phyloP scores from a whole-genome alignment of 2,113 vertebrate genomes.

The Crotalus tigris region DNA sequence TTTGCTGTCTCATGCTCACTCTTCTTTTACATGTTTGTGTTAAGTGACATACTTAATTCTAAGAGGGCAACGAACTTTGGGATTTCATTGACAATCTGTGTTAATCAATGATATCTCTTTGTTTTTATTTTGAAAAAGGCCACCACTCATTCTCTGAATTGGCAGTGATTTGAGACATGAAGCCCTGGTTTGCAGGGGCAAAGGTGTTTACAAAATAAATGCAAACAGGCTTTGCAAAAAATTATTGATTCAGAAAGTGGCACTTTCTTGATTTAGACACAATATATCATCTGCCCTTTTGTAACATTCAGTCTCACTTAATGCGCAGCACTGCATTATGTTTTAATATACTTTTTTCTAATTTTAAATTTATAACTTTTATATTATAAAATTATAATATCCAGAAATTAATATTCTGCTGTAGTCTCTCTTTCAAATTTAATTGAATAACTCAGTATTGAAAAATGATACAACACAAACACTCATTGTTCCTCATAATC shows the following conservation, averaged over 20 bases:
- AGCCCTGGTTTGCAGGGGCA: not conserved
- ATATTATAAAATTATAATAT: not conserved
- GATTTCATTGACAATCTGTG: not conserved
- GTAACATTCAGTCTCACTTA: slow-evolving; percentile 65
- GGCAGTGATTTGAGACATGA: not conserved
- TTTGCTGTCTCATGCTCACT: not conserved
- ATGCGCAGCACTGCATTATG: slow-evolving; percentile 51
- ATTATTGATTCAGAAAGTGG: slow-evolving; percentile 63
- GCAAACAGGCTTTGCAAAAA: slow-evolving; percentile 48
- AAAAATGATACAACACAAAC: not conserved
- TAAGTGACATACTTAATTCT: not conserved
- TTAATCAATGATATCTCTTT: not conserved
- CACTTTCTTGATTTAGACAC: slow-evolving; percentile 71
- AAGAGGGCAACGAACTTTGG: not conserved
- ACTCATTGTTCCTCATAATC: not conserved
- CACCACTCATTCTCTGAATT: not conserved
- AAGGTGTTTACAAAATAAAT: slow-evolving; percentile 46
- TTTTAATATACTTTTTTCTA: slow-evolving; percentile 49
- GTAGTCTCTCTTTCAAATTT: not conserved
- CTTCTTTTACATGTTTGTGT: not conserved
- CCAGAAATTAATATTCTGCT: not conserved
- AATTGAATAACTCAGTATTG: not conserved
- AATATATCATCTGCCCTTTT: slow-evolving; percentile 65
- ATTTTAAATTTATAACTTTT: not conserved
- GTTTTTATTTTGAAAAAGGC: not conserved